Conservation (phyloP, 2,113 vertebrate genomes). For the Zosterops hypoxanthus region DNA sequence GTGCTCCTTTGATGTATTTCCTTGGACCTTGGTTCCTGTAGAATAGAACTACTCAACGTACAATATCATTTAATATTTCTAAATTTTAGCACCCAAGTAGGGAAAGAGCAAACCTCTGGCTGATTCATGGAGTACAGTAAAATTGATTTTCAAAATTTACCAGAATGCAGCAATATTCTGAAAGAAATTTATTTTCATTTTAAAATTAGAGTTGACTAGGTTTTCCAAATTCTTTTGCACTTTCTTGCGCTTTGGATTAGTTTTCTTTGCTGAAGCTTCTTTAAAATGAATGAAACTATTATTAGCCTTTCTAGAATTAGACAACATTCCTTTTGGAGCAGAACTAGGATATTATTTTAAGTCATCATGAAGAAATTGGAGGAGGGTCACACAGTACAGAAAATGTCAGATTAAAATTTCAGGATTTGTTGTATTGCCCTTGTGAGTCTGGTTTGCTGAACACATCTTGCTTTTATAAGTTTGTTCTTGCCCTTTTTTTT, state of each 20-base stretch:
- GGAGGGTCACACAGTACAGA: background rate
- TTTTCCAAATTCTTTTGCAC: background rate
- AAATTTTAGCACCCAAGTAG: background rate
- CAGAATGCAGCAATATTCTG: background rate
- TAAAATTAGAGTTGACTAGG: background rate
- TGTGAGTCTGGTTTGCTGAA: background rate
- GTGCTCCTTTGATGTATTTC: background rate
- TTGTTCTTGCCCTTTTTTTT: background rate
- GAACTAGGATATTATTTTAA: slow-evolving; percentile 8
- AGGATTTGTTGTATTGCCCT: background rate
- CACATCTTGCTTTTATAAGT: slow-evolving; percentile 9
- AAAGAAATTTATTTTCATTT: background rate
- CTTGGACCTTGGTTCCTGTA: background rate
- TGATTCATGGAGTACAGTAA: background rate
- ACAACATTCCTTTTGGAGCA: background rate
- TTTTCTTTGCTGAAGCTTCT: background rate
- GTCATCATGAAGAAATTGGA: background rate
- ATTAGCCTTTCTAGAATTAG: background rate
- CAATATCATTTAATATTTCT: background rate
- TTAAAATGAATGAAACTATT: background rate
- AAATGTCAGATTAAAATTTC: background rate
- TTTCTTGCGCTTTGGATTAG: background rate
- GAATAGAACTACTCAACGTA: background rate
- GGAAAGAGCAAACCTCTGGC: background rate
- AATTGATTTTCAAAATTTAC: background rate